Conservation (phyloP, 2,113 vertebrate genomes). For the Rhinoderma darwinii region DNA sequence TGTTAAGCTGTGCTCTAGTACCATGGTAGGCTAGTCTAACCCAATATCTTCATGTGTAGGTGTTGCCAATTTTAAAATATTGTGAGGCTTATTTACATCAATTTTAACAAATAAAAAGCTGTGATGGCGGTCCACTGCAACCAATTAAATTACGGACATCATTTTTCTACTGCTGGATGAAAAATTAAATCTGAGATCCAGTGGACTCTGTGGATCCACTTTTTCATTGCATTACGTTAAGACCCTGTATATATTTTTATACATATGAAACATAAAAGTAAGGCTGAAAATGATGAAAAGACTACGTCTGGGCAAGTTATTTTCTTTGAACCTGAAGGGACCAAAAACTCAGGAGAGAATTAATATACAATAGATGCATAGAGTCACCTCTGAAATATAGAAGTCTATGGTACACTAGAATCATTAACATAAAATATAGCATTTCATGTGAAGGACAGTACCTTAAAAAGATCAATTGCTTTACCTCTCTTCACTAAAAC, state of each 20-base stretch:
- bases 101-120: too few relatives aligned
- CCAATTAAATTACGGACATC: background rate
- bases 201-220: background rate
- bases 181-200: background rate
- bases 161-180: background rate
- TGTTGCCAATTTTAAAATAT: background rate
- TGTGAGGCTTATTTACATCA: too few relatives aligned
- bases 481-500: background rate
- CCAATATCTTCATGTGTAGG: too few relatives aligned
- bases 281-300: slow-evolving; percentile 1
- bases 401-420: slow-evolving; percentile 12
- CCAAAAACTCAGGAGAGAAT: slow-evolving; percentile 15
- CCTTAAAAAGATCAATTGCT: background rate
- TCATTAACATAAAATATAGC: slow-evolving; percentile 16
- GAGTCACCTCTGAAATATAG: background rate
- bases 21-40: too few relatives aligned
- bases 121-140: background rate
- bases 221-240: background rate
- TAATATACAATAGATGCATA: background rate
- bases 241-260: background rate
- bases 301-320: background rate
- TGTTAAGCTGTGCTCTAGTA: too few relatives aligned
- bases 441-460: background rate
- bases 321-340: slow-evolving; percentile 17
- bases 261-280: background rate